These are phyloP conservation scores for Sphenodon punctatus DNA, from an alignment of 2,797 vertebrate genomes.

Conservation along the genomic window DNA sequence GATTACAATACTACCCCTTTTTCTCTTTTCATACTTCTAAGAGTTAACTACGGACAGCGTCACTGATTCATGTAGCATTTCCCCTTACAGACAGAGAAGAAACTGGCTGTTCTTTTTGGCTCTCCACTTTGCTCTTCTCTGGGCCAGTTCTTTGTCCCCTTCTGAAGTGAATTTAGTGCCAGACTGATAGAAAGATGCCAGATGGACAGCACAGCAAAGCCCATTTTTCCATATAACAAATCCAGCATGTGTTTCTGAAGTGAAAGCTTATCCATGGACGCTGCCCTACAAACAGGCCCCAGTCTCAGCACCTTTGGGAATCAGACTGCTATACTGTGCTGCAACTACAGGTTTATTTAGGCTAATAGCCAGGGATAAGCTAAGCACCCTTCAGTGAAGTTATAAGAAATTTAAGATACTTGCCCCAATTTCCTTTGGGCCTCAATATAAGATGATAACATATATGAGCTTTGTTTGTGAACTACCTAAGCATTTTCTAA, in stretches of 20 bases:
- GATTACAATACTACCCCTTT: background rate
- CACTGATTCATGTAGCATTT: background rate
- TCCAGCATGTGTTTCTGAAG: background rate
- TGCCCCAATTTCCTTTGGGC: background rate
- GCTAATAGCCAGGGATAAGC: background rate
- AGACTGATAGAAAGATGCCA: background rate
- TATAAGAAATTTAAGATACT: background rate
- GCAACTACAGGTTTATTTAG: too few relatives aligned
- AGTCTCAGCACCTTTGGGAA: too few relatives aligned
- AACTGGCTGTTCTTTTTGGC: background rate
- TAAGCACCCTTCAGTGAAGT: background rate
- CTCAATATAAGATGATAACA: background rate
- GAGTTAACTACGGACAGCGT: background rate
- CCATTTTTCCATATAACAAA: constrained; percentile 21
- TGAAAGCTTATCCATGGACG: background rate
- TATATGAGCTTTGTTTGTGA: background rate
- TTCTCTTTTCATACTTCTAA: background rate
- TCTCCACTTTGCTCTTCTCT: background rate
- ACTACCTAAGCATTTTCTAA: background rate
- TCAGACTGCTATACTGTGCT: too few relatives aligned
- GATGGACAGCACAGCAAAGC: constrained; percentile 6
- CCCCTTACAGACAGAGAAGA: background rate
- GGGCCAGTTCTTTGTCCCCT: background rate
- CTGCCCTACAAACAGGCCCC: background rate
- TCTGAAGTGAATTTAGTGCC: constrained; percentile 3